phyloP scores from a whole-genome alignment of 2,113 vertebrate genomes.

The Salminus brasiliensis region DNA sequence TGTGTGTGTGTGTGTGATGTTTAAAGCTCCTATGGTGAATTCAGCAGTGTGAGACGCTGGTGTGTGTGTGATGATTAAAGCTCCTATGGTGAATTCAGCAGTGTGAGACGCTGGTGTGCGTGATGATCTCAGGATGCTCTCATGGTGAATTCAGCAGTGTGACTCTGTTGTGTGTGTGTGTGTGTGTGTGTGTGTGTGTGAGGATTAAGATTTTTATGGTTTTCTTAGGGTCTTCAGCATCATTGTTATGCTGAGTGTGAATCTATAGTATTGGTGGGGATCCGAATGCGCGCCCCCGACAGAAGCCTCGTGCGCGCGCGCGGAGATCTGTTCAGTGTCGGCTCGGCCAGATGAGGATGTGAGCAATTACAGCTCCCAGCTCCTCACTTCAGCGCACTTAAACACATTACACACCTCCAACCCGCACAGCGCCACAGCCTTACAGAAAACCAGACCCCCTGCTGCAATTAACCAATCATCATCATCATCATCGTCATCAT shows the following conservation, averaged over 20 bases:
- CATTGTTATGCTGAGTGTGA: background rate
- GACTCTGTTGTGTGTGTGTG: no score
- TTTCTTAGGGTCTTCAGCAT: no score
- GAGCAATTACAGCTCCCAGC: conserved; percentile 85
- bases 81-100: no score
- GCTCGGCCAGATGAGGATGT: conserved; percentile 78
- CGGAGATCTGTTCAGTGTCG: conserved; percentile 80
- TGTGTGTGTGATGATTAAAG: no score
- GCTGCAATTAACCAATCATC: conserved; percentile 78
- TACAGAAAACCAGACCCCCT: conserved; percentile 66
- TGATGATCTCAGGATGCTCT: no score
- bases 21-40: no score
- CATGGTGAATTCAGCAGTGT: no score
- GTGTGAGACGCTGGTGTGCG: no score
- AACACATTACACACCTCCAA: conserved; percentile 78
- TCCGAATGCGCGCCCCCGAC: background rate
- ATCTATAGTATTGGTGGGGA: conserved; percentile 43
- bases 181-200: no score
- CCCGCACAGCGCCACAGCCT: conserved; percentile 57
- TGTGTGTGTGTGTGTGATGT: no score
- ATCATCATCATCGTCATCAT: conserved; percentile 69
- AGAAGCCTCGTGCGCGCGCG: conserved; percentile 34
- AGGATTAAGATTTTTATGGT: no score
- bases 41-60: no score
- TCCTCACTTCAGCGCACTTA: conserved; percentile 77